A percentile compares a stretch with the other conserved stretches of the same genome.
Evolutionary conservation across 2,113 vertebrate species (phyloP).

Genomic region (Carassius auratus): DNA sequence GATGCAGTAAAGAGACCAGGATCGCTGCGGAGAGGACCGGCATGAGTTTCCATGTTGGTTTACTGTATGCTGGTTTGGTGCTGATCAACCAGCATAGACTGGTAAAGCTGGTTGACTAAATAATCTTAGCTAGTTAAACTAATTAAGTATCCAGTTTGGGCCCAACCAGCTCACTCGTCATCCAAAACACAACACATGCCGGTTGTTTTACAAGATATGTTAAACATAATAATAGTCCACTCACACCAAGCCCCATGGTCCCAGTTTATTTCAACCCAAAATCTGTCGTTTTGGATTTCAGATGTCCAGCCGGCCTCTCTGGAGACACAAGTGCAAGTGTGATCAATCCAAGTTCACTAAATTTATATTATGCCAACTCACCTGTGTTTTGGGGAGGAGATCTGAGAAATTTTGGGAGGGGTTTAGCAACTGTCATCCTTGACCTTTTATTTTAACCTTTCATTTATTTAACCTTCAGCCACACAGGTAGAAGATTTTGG

Average conservation of each 20-base stretch:
- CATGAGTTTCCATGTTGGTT: neutral
- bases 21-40: neutral
- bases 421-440: conserved; percentile 10
- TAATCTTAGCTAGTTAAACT: neutral
- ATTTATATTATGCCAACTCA: conserved; percentile 69
- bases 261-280: conserved; percentile 8
- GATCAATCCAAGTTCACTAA: conserved; percentile 49
- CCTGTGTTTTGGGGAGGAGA: conserved; percentile 65
- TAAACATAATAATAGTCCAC: conserved; percentile 58
- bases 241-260: conserved; percentile 79
- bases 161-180: neutral
- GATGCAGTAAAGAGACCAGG: neutral
- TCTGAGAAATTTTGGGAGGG: conserved; percentile 3
- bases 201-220: conserved; percentile 25
- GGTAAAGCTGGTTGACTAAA: neutral
- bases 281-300: neutral
- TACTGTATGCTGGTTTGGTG: neutral
- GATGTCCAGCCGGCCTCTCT: conserved; percentile 54
- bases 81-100: neutral
- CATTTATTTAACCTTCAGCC: conserved; percentile 44
- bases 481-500: conserved; percentile 28
- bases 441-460: conserved; percentile 35
- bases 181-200: conserved; percentile 2
- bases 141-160: neutral
- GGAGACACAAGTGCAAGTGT: conserved; percentile 65